These are phyloP conservation scores for Thaleichthys pacificus DNA, from an alignment of 2,797 vertebrate species.

Conservation along the genomic window DNA sequence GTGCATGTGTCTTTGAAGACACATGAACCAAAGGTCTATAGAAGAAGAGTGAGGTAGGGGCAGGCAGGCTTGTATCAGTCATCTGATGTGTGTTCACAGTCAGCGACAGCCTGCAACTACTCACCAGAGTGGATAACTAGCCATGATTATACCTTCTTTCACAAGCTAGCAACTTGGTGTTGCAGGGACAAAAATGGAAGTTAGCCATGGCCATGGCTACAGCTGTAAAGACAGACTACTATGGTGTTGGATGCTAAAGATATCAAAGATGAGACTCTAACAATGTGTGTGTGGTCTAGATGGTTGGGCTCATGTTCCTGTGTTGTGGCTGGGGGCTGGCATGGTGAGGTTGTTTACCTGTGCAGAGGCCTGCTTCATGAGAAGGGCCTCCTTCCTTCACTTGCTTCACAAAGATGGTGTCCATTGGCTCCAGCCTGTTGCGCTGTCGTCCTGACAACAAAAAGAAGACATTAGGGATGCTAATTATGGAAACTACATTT, in stretches of 20 bases:
- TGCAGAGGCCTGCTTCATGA: constrained; percentile 91
- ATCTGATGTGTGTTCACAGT: constrained; percentile 17
- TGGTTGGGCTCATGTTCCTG: too few relatives aligned
- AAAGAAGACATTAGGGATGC: constrained; percentile 24
- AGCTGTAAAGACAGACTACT: too few relatives aligned
- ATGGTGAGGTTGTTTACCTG: constrained; percentile 75
- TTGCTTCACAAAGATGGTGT: constrained; percentile 98
- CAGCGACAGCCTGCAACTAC: constrained; percentile 2
- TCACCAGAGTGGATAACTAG: constrained; percentile 1
- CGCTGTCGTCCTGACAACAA: constrained; percentile 82
- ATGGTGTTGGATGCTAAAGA: too few relatives aligned
- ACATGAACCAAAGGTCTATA: not conserved
- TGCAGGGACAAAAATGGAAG: not conserved
- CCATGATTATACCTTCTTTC: too few relatives aligned
- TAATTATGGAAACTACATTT: too few relatives aligned
- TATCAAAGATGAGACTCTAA: too few relatives aligned
- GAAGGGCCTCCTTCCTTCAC: constrained; percentile 95
- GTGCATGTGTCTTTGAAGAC: too few relatives aligned
- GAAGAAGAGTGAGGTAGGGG: constrained; percentile 3
- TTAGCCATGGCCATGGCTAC: too few relatives aligned
- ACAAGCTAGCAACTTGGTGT: constrained; percentile 10
- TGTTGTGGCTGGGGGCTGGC: not conserved
- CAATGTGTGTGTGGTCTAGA: too few relatives aligned
- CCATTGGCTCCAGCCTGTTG: constrained; percentile 93
- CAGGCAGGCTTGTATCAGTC: not conserved